These are phyloP conservation scores for Drosophila atripex DNA, from an alignment of 2,888 invertebrate genomes.

Conservation along the genomic window DNA sequence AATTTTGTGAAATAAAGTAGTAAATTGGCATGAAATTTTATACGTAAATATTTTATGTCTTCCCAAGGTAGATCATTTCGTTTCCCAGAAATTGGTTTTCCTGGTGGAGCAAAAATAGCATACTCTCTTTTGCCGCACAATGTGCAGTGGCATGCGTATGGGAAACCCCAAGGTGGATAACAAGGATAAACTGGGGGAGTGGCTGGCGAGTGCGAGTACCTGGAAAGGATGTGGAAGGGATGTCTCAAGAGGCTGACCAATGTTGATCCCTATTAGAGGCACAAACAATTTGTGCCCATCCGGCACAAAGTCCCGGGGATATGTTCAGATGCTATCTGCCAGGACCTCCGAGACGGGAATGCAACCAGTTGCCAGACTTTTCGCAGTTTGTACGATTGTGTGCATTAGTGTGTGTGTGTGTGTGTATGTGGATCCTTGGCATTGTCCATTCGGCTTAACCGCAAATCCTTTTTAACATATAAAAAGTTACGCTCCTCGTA, in stretches of 20 bases:
- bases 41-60: background rate
- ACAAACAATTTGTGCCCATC: conserved; percentile 66
- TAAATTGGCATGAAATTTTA: background rate
- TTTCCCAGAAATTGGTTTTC: conserved; percentile 15
- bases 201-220: conserved; percentile 33
- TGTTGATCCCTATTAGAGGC: conserved; percentile 77
- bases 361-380: conserved; percentile 47
- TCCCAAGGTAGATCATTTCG: background rate
- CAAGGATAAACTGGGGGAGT: conserved; percentile 47
- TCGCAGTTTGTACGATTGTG: conserved; percentile 16
- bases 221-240: conserved; percentile 28
- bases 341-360: conserved; percentile 31
- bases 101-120: conserved; percentile 6
- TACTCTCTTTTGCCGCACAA: background rate
- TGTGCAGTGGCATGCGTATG: conserved; percentile 48
- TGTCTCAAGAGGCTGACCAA: conserved; percentile 72
- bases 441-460: conserved; percentile 76
- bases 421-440: conserved; percentile 34
- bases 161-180: conserved; percentile 31
- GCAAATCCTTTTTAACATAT: conserved; percentile 79
- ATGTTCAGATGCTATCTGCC: conserved; percentile 72
- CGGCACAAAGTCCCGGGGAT: conserved; percentile 63
- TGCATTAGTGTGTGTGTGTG: conserved; percentile 10
- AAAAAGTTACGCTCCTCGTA: conserved; percentile 73
- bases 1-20: background rate